phyloP scores from a whole-genome alignment of 2,888 invertebrate species.

The Atrina japonica region DNA sequence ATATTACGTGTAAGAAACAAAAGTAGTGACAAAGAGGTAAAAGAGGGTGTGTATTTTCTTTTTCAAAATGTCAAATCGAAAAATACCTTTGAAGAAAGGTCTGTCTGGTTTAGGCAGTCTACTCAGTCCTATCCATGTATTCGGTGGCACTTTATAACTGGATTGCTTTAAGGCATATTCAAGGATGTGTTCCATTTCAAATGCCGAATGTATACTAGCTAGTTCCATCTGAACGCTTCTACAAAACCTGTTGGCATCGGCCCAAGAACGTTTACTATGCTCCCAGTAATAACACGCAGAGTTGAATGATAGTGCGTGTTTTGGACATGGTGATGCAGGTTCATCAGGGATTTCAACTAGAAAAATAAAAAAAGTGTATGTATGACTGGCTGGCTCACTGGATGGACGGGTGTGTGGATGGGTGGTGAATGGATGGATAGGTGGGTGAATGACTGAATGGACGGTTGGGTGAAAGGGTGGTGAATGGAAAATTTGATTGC shows the following conservation, averaged over 20 bases:
- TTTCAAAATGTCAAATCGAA: too few species aligned
- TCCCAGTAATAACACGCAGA: slow-evolving; percentile 11
- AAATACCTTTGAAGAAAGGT: slow-evolving; percentile 7
- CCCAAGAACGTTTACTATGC: background rate
- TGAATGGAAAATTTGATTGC: too few species aligned
- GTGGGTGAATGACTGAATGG: too few species aligned
- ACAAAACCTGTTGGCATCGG: background rate
- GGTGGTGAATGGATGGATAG: too few species aligned
- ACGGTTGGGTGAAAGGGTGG: too few species aligned
- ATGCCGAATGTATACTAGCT: slow-evolving; percentile 1
- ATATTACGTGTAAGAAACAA: too few species aligned
- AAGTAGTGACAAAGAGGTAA: too few species aligned
- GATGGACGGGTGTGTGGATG: background rate
- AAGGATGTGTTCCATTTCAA: slow-evolving; percentile 9
- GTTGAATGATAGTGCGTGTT: background rate
- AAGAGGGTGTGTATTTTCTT: too few species aligned
- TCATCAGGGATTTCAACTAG: background rate
- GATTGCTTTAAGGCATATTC: background rate
- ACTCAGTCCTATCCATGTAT: slow-evolving; percentile 4
- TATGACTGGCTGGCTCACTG: background rate
- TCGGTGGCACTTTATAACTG: too few species aligned
- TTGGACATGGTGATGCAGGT: background rate
- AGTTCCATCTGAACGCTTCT: background rate
- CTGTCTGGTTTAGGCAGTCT: background rate
- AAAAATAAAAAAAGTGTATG: background rate